A percentile compares a stretch with the other conserved stretches of the same genome.
Conservation (phyloP, 2,113 vertebrate genomes). For the Tonatia bakeri region DNA sequence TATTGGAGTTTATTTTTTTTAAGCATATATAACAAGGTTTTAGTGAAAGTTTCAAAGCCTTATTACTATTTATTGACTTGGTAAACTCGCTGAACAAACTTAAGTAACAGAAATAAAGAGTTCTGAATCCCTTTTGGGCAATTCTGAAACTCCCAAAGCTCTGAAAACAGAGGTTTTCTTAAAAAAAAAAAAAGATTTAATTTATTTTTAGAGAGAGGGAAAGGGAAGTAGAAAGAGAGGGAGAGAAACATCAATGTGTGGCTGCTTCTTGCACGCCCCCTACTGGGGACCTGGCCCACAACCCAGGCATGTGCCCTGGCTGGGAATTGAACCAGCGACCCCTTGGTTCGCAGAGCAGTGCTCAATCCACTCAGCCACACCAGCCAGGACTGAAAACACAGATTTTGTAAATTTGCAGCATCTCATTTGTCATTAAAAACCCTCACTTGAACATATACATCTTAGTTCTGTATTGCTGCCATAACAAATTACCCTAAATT, state of each 20-base stretch:
- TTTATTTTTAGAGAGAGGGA: neutral
- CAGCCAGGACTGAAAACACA: neutral
- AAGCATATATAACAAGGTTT: neutral
- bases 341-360: too few relatives aligned
- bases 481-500: neutral
- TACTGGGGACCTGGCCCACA: too few relatives aligned
- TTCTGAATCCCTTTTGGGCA: neutral
- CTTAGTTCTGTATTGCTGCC: neutral
- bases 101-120: conserved; percentile 7
- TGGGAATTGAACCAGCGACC: too few relatives aligned
- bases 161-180: neutral
- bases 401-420: neutral
- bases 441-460: neutral
- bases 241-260: too few relatives aligned
- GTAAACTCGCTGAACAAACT: neutral
- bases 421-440: neutral
- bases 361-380: too few relatives aligned
- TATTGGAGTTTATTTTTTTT: neutral
- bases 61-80: neutral
- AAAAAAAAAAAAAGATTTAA: too few relatives aligned
- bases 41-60: neutral
- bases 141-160: neutral
- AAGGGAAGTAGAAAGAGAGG: too few relatives aligned
- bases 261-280: too few relatives aligned
- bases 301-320: too few relatives aligned